Evolutionary conservation across 2,797 vertebrate species (phyloP).

Genomic region (Cynodonichthys magdalenae): DNA sequence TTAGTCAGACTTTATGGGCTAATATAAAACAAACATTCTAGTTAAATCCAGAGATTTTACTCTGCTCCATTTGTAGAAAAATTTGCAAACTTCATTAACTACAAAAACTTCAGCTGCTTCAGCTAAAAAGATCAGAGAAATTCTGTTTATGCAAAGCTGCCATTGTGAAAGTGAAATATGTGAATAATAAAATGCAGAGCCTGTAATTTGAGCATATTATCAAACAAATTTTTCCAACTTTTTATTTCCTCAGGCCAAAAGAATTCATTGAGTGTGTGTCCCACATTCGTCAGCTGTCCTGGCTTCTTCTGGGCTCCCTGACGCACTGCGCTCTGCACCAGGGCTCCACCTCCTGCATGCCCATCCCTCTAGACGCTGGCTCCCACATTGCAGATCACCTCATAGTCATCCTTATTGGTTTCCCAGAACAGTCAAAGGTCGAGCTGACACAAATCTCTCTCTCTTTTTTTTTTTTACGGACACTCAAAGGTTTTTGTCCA

Average conservation of each 20-base stretch:
- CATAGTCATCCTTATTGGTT: constrained; percentile 98
- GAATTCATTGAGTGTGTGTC: constrained; percentile 99
- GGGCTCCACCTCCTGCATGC: constrained; percentile 93
- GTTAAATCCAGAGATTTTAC: constrained; percentile 4
- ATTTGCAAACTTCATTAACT: constrained; percentile 2
- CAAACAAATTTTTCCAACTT: constrained; percentile 9
- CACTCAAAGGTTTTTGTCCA: constrained; percentile 10
- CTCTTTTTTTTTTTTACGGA: background rate
- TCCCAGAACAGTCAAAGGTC: constrained; percentile 99
- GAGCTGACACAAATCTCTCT: constrained; percentile 30
- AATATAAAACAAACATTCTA: background rate
- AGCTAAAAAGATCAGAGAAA: background rate
- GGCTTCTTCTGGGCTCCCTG: constrained; percentile 96
- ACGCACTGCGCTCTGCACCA: constrained; percentile 95
- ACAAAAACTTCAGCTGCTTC: background rate
- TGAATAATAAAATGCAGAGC: background rate
- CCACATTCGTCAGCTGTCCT: constrained; percentile 96
- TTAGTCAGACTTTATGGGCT: background rate
- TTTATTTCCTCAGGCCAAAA: constrained; percentile 86
- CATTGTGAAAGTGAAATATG: background rate
- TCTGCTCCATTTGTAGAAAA: constrained; percentile 6
- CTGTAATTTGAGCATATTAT: constrained; percentile 4
- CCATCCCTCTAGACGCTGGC: constrained; percentile 96
- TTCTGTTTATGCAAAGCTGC: background rate
- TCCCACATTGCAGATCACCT: constrained; percentile 98